A percentile compares a stretch with the other conserved stretches of the same genome.
These are phyloP conservation scores for Pyrrhia umbra DNA, from an alignment of 2,888 invertebrate species.

Conservation along the genomic window DNA sequence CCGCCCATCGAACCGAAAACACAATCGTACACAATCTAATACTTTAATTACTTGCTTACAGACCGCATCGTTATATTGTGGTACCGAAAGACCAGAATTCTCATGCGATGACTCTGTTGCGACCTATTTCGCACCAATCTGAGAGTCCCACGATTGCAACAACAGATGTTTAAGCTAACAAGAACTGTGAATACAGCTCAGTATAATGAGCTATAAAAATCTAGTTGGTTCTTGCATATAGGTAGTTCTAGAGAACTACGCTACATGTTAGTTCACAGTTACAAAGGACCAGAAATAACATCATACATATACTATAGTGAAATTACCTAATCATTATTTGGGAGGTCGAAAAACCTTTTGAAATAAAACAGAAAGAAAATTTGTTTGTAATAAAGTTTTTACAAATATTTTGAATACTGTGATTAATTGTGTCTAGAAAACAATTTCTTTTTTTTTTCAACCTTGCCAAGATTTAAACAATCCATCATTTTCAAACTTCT, in stretches of 20 bases:
- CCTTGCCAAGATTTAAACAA: slow-evolving; percentile 11
- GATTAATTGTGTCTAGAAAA: background rate
- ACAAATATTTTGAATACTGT: slow-evolving; percentile 9
- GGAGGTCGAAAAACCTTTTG: background rate
- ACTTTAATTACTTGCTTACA: slow-evolving; percentile 53
- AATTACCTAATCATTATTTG: background rate
- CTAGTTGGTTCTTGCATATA: slow-evolving; percentile 11
- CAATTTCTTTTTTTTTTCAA: slow-evolving; percentile 21
- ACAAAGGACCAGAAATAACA: background rate
- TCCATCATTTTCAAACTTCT: slow-evolving; percentile 48
- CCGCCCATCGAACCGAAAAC: slow-evolving; percentile 36
- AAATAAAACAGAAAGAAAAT: background rate
- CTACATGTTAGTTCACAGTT: slow-evolving; percentile 8
- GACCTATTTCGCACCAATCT: slow-evolving; percentile 65
- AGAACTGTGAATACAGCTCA: slow-evolving; percentile 50
- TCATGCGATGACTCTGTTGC: slow-evolving; percentile 52
- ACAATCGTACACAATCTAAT: slow-evolving; percentile 51
- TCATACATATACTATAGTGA: background rate
- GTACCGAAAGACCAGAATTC: slow-evolving; percentile 57
- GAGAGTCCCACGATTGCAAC: slow-evolving; percentile 59
- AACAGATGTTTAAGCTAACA: slow-evolving; percentile 58
- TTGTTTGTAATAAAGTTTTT: background rate
- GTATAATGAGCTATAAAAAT: slow-evolving; percentile 38
- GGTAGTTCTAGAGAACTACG: background rate
- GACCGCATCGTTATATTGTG: slow-evolving; percentile 55